Evolutionary conservation across 2,888 invertebrate species (phyloP).

Genomic region (Acanthosoma haemorrhoidale): DNA sequence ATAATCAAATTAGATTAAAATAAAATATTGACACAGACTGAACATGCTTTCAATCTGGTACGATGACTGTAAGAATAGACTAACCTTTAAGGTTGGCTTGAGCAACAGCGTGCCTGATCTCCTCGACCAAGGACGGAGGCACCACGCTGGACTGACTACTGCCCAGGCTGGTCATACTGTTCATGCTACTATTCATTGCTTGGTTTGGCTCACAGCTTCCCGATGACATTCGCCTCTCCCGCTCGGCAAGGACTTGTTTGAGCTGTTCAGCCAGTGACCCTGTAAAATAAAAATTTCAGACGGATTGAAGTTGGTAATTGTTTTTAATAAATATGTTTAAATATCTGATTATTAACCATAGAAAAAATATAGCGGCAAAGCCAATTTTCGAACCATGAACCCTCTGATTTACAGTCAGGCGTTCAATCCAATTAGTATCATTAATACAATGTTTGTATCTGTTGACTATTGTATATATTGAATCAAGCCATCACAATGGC

Average conservation of each 20-base stretch:
- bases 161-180: background rate
- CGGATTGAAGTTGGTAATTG: background rate
- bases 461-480: no score
- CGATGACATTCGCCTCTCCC: conserved; percentile 63
- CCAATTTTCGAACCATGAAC: background rate
- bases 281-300: conserved; percentile 20
- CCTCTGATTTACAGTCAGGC: no score
- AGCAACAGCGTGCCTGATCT: conserved; percentile 80
- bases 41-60: no score
- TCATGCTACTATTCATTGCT: background rate
- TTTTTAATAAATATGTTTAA: background rate
- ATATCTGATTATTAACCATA: background rate
- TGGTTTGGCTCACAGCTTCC: conserved; percentile 40
- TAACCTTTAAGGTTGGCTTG: conserved; percentile 86
- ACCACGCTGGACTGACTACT: conserved; percentile 48
- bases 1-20: no score
- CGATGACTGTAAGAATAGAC: no score
- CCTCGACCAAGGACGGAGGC: conserved; percentile 77
- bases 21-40: no score
- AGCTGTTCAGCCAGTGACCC: conserved; percentile 74
- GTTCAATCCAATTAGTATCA: no score
- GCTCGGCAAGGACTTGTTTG: conserved; percentile 78
- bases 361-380: background rate
- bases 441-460: no score
- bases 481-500: no score